Evolutionary conservation across 1,140 invertebrate species (phyloP).

Genomic region (Orius laevigatus): DNA sequence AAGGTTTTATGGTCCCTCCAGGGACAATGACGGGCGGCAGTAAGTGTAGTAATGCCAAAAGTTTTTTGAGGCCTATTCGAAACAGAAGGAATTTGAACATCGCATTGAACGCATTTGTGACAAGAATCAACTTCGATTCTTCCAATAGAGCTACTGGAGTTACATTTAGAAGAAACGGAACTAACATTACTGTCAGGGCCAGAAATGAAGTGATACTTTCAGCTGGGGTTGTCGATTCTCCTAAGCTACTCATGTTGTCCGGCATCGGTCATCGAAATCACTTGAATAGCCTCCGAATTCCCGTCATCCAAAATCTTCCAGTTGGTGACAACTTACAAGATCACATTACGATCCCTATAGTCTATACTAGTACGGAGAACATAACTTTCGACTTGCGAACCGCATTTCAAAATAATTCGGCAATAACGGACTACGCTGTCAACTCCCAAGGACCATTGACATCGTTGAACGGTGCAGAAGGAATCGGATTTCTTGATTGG

Average conservation of each 20-base stretch:
- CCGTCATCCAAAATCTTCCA: conserved; percentile 23
- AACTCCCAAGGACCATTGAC: conserved; percentile 29
- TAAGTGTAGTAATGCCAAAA: conserved; percentile 37
- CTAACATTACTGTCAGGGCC: conserved; percentile 24
- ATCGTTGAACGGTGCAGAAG: neutral
- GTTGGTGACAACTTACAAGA: conserved; percentile 34
- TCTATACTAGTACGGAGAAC: conserved; percentile 36
- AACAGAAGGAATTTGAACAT: conserved; percentile 37
- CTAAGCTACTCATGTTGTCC: conserved; percentile 59
- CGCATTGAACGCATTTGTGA: conserved; percentile 33
- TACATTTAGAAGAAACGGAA: conserved; percentile 6
- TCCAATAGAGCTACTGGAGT: conserved; percentile 16
- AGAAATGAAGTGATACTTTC: conserved; percentile 46
- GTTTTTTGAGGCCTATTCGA: conserved; percentile 34
- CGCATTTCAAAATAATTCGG: conserved; percentile 32
- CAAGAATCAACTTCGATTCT: conserved; percentile 39
- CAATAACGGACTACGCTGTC: conserved; percentile 37
- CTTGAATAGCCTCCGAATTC: conserved; percentile 21
- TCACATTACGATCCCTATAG: conserved; percentile 42
- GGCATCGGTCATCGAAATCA: conserved; percentile 29
- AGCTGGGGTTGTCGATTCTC: conserved; percentile 47
- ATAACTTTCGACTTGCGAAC: conserved; percentile 27
- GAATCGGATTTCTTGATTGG: neutral
- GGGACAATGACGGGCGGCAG: conserved; percentile 28
- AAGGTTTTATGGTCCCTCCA: conserved; percentile 26